These are phyloP conservation scores for Dromius quadrimaculatus DNA, from an alignment of 2,888 invertebrate genomes.

Conservation along the genomic window DNA sequence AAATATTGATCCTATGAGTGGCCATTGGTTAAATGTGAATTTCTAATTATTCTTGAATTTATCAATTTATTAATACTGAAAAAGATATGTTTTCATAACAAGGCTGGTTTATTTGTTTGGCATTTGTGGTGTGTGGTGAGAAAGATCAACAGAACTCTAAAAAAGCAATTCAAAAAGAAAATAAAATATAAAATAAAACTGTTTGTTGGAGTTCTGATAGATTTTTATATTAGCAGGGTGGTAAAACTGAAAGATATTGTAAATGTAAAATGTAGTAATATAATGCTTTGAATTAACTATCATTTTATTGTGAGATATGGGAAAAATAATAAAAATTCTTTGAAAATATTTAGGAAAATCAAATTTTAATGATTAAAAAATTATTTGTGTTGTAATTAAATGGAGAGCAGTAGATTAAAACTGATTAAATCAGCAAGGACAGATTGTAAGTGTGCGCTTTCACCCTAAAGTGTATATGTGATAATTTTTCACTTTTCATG, in stretches of 20 bases:
- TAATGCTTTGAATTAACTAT: slow-evolving; percentile 37
- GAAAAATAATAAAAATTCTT: slow-evolving; percentile 31
- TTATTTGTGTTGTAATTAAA: slow-evolving; percentile 40
- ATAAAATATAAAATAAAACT: slow-evolving; percentile 18
- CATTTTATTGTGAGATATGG: slow-evolving; percentile 15
- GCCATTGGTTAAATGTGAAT: too few species aligned
- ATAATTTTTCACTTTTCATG: slow-evolving; percentile 45
- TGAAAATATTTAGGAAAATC: slow-evolving; percentile 15
- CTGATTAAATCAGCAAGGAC: slow-evolving; percentile 45
- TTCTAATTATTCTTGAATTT: too few species aligned
- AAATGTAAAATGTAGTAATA: slow-evolving; percentile 42
- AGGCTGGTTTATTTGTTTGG: not conserved
- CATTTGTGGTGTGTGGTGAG: not conserved
- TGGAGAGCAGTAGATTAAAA: slow-evolving; percentile 24
- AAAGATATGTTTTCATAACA: not conserved
- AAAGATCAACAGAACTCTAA: slow-evolving; percentile 20
- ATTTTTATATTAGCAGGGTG: slow-evolving; percentile 31
- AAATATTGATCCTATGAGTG: too few species aligned
- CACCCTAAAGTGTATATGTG: slow-evolving; percentile 45
- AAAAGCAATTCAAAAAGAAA: slow-evolving; percentile 1
- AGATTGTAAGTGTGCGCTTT: slow-evolving; percentile 43
- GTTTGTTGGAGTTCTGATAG: slow-evolving; percentile 28
- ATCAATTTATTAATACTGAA: too few species aligned
- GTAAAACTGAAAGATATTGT: slow-evolving; percentile 9
- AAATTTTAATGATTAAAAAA: slow-evolving; percentile 46